Base-by-base conservation (phyloP, 2,113 vertebrate genomes). In the Alaudala cheleensis region DNA sequence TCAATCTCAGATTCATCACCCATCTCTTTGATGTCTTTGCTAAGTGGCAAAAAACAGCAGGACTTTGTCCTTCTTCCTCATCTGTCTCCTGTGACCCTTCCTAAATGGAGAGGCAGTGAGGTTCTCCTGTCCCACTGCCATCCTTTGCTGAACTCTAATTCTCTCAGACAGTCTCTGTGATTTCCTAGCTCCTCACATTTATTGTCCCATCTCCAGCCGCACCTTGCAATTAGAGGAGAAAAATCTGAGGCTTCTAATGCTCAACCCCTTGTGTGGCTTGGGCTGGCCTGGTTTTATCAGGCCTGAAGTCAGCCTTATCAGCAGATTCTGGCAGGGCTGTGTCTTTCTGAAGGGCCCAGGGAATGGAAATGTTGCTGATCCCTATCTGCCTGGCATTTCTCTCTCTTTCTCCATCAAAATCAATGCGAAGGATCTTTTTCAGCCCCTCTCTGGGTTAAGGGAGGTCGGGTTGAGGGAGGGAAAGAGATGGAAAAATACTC, bases 401-500 rank as follows among this genome's bases (percentile, higher is more conserved):
- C n/a, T 53, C 33, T 91, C 65, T 85, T 81, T 73, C 51, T 58
- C 56, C 72, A n/a, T 47, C 67, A 58, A 90, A 96, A 95, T 78
- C 67, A 74, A 33, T 3, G 31, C 1, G 2, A 81, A 40, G 25
- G 49, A 95, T 90, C 24, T 94, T 51, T 93, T 85, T 16, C 76
- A 90, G n/a, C 62, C 78, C 66, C 29, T 83, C 44, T 83, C 37
- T 2, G 1, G 31, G 18, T 88, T 81, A 54, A 69, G 50, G 58
- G 23, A 51, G 54, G 44, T 60, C 34, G 29, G 26, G 11, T 4
- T 11, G 37, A 6, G 14, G 22, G 11, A 11, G 5, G 8, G 25
- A 17, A 17, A 62, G 79, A 64, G 60, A 94, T 96, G 96, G 96
- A 97, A 97, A 97, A 97, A 84, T 96, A 96, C 96, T 86, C 92